Evolutionary conservation across 2,888 invertebrate genomes (phyloP).

Genomic region (Diloba caeruleocephala): DNA sequence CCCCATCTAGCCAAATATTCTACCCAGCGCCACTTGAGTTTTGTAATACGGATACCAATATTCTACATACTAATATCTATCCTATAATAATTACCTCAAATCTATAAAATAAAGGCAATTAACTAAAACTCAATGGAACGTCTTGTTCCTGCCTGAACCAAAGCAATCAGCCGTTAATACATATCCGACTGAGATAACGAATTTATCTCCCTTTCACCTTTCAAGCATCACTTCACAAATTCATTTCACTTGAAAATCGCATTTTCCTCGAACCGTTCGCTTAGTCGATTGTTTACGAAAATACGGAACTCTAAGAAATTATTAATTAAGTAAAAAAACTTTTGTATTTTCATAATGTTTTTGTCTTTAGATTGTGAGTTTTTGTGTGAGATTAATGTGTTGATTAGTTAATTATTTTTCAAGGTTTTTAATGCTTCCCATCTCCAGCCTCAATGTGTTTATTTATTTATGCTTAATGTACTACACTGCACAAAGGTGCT

Average conservation of each 20-base stretch:
- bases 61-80: no score
- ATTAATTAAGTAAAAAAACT: conserved; percentile 5
- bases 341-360: background rate
- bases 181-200: conserved; percentile 19
- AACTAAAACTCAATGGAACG: background rate
- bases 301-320: conserved; percentile 11
- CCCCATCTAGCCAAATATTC: no score
- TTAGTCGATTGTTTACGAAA: conserved; percentile 17
- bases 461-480: no score
- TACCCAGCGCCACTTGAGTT: no score
- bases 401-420: no score
- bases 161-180: conserved; percentile 14
- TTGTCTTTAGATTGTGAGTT: no score
- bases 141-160: background rate
- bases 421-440: background rate
- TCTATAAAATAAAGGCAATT: background rate
- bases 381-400: no score
- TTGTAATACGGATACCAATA: no score
- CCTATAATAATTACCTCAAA: no score
- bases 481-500: no score
- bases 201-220: conserved; percentile 14
- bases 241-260: conserved; percentile 38
- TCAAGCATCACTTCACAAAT: conserved; percentile 35
- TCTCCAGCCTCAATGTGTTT: no score
- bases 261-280: conserved; percentile 30